Percentiles rank a stretch among this genome's conserved stretches.
phyloP scores from a whole-genome alignment of 2,888 invertebrate genomes.

The Ectemnius lituratus region DNA sequence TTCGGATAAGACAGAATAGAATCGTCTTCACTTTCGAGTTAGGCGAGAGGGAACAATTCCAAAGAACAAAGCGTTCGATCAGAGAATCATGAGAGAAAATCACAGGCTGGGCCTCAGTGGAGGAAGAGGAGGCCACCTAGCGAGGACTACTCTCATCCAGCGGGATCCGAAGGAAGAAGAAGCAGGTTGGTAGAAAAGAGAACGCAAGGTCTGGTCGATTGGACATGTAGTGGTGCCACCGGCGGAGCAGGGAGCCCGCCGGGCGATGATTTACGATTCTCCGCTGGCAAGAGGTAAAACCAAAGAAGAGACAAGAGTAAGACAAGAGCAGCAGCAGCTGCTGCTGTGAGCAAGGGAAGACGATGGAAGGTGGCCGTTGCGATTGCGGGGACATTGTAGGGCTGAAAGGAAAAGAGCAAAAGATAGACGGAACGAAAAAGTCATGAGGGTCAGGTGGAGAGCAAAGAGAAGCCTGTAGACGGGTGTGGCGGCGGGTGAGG shows the following conservation, averaged over 20 bases:
- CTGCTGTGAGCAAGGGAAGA: too few species aligned
- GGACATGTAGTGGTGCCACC: conserved; percentile 15
- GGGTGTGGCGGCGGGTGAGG: too few species aligned
- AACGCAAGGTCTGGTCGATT: conserved; percentile 41
- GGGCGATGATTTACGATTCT: conserved; percentile 53
- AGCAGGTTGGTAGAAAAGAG: conserved; percentile 16
- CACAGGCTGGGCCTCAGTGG: conserved; percentile 13
- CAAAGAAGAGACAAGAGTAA: neutral
- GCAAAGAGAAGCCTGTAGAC: neutral
- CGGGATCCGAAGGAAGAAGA: neutral
- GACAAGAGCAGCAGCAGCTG: neutral
- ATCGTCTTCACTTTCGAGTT: neutral
- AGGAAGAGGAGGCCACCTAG: too few species aligned
- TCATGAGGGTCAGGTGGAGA: conserved; percentile 11
- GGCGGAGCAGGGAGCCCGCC: conserved; percentile 22
- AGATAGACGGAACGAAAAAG: neutral
- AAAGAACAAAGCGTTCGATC: conserved; percentile 41
- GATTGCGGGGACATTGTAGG: neutral
- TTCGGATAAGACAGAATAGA: too few species aligned
- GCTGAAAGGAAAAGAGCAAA: neutral
- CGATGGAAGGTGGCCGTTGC: too few species aligned
- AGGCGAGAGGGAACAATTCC: conserved; percentile 29
- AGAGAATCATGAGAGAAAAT: conserved; percentile 51
- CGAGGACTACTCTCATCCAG: too few species aligned
- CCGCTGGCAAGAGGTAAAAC: conserved; percentile 18